Percentiles rank a stretch among this genome's conserved stretches.
Evolutionary conservation across 2,797 vertebrate genomes (phyloP).

Genomic region (Eospalax fontanierii): DNA sequence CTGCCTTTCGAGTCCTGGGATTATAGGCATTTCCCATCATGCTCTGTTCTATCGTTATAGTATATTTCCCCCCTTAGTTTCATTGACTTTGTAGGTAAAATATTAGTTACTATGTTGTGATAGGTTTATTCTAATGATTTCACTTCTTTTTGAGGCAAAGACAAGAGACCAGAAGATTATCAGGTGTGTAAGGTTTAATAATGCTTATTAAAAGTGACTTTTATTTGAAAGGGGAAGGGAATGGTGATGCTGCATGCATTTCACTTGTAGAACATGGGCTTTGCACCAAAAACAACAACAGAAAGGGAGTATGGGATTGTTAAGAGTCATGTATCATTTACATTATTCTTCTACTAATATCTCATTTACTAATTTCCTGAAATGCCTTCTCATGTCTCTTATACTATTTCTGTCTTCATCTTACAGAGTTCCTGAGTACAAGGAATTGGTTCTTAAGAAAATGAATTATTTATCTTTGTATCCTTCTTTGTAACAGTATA

Average conservation of each 20-base stretch:
- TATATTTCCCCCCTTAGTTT: conserved; percentile 23
- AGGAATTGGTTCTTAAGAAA: conserved; percentile 34
- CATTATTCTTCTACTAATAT: conserved; percentile 36
- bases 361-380: conserved; percentile 4
- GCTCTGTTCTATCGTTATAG: background rate
- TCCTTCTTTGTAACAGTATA: conserved; percentile 35
- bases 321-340: conserved; percentile 10
- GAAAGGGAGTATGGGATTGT: conserved; percentile 11
- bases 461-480: conserved; percentile 37
- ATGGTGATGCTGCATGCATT: background rate
- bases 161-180: conserved; percentile 23
- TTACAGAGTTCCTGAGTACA: conserved; percentile 27
- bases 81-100: conserved; percentile 60
- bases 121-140: conserved; percentile 48
- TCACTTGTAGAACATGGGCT: background rate
- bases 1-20: background rate
- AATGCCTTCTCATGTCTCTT: conserved; percentile 40
- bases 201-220: conserved; percentile 52
- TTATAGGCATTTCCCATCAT: background rate
- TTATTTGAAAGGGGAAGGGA: conserved; percentile 49
- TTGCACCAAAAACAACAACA: background rate
- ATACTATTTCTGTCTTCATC: conserved; percentile 56
- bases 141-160: conserved; percentile 38
- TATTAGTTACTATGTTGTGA: conserved; percentile 42
- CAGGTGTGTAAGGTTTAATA: conserved; percentile 34